Conservation (phyloP, 2,113 vertebrate genomes). For the Myiagra hebetior region DNA sequence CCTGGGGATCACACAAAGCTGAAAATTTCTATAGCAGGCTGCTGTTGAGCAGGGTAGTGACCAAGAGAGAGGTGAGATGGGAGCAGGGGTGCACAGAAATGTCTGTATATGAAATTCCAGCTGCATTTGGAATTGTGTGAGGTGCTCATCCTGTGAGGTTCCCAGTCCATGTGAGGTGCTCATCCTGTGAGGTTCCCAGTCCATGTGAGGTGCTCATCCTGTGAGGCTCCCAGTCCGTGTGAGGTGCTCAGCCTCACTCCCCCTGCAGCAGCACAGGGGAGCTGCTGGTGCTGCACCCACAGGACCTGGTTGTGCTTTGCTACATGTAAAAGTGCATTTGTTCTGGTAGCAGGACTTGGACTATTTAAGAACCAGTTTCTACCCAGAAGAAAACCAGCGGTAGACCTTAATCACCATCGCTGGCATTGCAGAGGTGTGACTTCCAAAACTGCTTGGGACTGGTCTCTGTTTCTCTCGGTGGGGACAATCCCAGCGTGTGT, state of each 20-base stretch:
- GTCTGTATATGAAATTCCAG: accelerated
- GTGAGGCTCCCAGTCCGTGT: background rate
- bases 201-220: accelerated
- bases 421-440: background rate
- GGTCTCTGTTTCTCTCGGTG: background rate
- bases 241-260: background rate
- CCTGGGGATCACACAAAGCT: background rate
- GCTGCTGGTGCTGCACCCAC: background rate
- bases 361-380: background rate
- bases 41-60: background rate
- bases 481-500: background rate
- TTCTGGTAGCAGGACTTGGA: background rate
- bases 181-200: background rate
- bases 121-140: background rate
- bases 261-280: accelerated
- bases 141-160: background rate
- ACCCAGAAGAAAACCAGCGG: background rate
- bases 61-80: background rate
- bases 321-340: accelerated
- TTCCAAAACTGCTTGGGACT: background rate
- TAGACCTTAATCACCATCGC: background rate
- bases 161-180: accelerated
- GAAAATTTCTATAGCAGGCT: background rate
- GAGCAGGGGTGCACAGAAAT: background rate
- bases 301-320: background rate